Evolutionary conservation across 2,888 invertebrate genomes (phyloP), one percentile per base, ranked within the genome.

Genomic region (Drosophila neotestacea): DNA sequence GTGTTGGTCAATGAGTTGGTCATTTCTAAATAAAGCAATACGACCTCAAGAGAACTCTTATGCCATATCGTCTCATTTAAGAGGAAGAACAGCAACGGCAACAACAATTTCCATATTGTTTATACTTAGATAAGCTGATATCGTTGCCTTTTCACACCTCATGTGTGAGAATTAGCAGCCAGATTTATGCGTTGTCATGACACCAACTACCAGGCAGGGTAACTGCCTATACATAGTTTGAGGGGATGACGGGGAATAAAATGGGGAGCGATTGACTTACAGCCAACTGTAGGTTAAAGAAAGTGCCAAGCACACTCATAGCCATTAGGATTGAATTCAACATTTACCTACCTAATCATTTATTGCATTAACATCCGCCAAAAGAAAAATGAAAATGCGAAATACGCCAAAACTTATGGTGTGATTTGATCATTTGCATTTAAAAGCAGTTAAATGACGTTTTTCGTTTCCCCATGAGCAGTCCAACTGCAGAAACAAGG

Each of bases 141-240:
- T 52, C 41, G 47, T 13, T 52, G 54, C 28, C 38, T 46, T 41
- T 77, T 85, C 77, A 44, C 81, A 70, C 77, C 64, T 65, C 32
- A 70, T 32, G 79, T 85, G 86, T 41, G 81, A 85, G 75, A 85
- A 83, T 81, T 84, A 73, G 42, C 77, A 71, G 46, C 9, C 47
- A 16, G 46, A 32, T 56, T 55, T 65, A 9, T 63, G 64, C 65
- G 34, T 51, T 62, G 72, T 68, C 76, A 75, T 75, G 48, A 50
- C 41, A 32, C 11, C 27, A 44, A 38, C 16, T 28, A 13, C 16
- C 44, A 34, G 16, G 16, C 16, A 16, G 16, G 16, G 16, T 16
- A 16, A 16, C 16, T 16, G 16, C 16, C 16, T 16, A 16, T 16
- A 16, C 16, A 16, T 16, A 16, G 16, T 16, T 16, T 16, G 16